Evolutionary conservation across 2,888 invertebrate genomes (phyloP).

Genomic region (Rutpela maculata): DNA sequence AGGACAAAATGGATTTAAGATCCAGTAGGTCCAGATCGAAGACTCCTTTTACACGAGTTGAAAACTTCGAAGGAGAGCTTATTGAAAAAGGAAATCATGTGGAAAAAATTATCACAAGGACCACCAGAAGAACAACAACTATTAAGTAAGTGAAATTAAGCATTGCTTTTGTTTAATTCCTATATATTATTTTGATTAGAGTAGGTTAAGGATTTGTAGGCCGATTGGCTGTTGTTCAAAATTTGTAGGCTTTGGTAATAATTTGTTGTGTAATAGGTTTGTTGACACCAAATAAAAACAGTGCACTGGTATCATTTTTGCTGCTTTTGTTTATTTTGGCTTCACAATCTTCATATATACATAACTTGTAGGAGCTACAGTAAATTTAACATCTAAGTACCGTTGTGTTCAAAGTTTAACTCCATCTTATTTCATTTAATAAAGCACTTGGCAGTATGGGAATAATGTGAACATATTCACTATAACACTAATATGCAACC

Average conservation of each 20-base stretch:
- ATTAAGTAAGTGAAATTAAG: slow-evolving; percentile 73
- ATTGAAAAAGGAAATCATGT: slow-evolving; percentile 68
- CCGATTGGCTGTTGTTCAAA: neutral
- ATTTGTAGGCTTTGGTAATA: neutral
- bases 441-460: too few relatives aligned
- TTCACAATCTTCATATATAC: neutral
- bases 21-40: slow-evolving; percentile 82
- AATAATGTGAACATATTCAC: too few relatives aligned
- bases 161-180: neutral
- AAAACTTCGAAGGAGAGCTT: slow-evolving; percentile 77
- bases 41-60: slow-evolving; percentile 80
- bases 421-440: too few relatives aligned
- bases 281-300: neutral
- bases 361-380: neutral
- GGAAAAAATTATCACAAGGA: slow-evolving; percentile 60
- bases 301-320: neutral
- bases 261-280: slow-evolving; percentile 2
- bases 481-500: too few relatives aligned
- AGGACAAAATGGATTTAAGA: slow-evolving; percentile 75
- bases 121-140: slow-evolving; percentile 74
- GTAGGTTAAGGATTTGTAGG: slow-evolving; percentile 19
- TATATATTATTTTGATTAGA: neutral
- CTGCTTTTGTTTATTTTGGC: neutral
- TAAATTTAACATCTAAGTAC: neutral
- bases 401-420: too few relatives aligned